Percentiles rank a stretch among this genome's conserved stretches.
Evolutionary conservation across 2,113 vertebrate genomes (phyloP).

Genomic region (Lichenostomus cassidix): DNA sequence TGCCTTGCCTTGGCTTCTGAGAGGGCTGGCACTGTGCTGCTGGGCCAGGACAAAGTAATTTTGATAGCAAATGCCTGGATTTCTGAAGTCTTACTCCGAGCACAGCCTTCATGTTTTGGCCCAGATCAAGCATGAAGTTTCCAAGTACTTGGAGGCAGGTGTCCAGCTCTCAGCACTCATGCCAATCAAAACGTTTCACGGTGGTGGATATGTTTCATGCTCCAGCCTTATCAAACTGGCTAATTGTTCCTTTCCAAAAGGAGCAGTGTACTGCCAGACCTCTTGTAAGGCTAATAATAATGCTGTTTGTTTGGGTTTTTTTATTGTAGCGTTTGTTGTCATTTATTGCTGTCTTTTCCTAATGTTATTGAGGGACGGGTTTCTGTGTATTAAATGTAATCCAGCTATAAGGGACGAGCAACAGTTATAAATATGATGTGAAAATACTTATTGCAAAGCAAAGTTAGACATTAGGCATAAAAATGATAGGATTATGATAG

Average conservation of each 20-base stretch:
- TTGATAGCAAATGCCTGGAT: background rate
- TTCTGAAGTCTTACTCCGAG: background rate
- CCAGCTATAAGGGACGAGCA: background rate
- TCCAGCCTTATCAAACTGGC: background rate
- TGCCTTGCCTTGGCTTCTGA: background rate
- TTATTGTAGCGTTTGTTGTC: background rate
- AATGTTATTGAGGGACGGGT: background rate
- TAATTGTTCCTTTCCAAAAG: background rate
- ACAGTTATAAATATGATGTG: background rate
- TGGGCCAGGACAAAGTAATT: background rate
- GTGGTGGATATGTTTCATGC: background rate
- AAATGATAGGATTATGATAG: background rate
- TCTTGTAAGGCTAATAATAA: background rate
- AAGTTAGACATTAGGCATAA: background rate
- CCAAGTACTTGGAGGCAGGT: background rate
- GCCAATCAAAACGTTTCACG: accelerated
- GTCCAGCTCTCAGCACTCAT: accelerated
- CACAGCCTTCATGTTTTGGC: background rate
- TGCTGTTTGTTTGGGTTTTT: background rate
- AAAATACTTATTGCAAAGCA: background rate
- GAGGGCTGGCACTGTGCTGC: accelerated
- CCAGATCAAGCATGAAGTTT: background rate
- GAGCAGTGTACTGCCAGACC: background rate
- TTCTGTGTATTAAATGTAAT: background rate
- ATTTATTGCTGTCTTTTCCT: background rate